These are phyloP conservation scores for Anguilla anguilla DNA, from an alignment of 2,797 vertebrate species.

Conservation along the genomic window DNA sequence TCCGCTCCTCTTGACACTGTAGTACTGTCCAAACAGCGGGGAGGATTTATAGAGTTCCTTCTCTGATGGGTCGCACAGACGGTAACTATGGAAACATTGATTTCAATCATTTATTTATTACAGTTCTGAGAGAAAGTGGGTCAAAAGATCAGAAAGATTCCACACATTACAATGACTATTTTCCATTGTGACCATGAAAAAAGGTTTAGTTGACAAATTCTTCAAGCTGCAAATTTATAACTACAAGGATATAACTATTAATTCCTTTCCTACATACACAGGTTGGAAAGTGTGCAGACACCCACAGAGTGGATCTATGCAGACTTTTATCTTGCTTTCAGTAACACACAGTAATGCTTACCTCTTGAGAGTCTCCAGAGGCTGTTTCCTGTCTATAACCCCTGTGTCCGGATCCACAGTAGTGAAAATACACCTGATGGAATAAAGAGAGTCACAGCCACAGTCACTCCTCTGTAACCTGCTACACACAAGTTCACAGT, in stretches of 20 bases:
- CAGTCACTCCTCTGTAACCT: background rate
- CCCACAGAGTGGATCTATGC: too few species aligned
- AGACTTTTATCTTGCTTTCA: background rate
- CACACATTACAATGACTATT: background rate
- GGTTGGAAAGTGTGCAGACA: background rate
- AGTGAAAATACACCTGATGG: slow-evolving; percentile 85
- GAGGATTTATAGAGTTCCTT: slow-evolving; percentile 74
- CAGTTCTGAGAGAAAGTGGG: background rate
- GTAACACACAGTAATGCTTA: slow-evolving; percentile 46
- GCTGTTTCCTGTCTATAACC: slow-evolving; percentile 81
- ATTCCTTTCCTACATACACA: background rate
- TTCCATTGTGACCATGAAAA: background rate
- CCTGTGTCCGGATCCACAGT: slow-evolving; percentile 90
- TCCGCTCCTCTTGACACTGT: slow-evolving; percentile 79
- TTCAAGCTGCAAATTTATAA: background rate
- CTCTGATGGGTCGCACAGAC: slow-evolving; percentile 81
- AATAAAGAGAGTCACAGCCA: slow-evolving; percentile 34
- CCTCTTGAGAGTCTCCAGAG: slow-evolving; percentile 88
- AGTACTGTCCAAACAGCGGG: slow-evolving; percentile 88
- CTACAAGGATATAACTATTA: background rate
- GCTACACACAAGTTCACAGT: background rate
- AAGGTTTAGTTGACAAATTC: background rate
- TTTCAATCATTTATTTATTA: background rate
- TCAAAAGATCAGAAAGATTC: background rate
- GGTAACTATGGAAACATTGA: slow-evolving; percentile 76